Percentiles rank a stretch among this genome's conserved stretches.
Conservation (phyloP, 2,888 invertebrate genomes). For the Taphrorychus bicolor region DNA sequence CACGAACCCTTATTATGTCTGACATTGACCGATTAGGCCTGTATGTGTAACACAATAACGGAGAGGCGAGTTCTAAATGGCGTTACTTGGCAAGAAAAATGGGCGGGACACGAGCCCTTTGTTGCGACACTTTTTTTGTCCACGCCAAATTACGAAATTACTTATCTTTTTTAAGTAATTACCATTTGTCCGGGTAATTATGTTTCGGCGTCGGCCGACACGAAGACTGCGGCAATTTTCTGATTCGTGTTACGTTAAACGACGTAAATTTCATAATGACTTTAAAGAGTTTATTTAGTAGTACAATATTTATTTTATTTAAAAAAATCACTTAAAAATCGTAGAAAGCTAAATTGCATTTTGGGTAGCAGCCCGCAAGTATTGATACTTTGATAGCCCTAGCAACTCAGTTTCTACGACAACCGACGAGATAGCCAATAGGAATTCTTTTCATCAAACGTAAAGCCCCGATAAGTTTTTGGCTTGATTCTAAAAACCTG, state of each 20-base stretch:
- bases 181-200: conserved; percentile 6
- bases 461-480: too few species aligned
- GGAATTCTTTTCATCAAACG: too few species aligned
- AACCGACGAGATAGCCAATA: too few species aligned
- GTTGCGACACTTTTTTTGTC: conserved; percentile 19
- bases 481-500: too few species aligned
- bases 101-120: conserved; percentile 21
- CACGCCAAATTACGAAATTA: conserved; percentile 10
- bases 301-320: too few species aligned
- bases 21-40: conserved; percentile 41
- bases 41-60: conserved; percentile 38
- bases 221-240: not conserved
- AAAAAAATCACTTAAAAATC: too few species aligned
- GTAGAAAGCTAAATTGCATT: too few species aligned
- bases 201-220: not conserved
- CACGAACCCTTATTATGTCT: conserved; percentile 40
- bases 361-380: too few species aligned
- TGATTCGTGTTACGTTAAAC: not conserved
- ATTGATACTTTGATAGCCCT: too few species aligned
- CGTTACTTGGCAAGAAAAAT: conserved; percentile 34
- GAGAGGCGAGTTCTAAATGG: conserved; percentile 31
- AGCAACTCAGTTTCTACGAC: too few species aligned
- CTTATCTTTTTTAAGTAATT: conserved; percentile 7
- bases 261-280: not conserved
- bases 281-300: too few species aligned